Conservation (phyloP, 2,113 vertebrate genomes). For the Mormoops blainvillei region DNA sequence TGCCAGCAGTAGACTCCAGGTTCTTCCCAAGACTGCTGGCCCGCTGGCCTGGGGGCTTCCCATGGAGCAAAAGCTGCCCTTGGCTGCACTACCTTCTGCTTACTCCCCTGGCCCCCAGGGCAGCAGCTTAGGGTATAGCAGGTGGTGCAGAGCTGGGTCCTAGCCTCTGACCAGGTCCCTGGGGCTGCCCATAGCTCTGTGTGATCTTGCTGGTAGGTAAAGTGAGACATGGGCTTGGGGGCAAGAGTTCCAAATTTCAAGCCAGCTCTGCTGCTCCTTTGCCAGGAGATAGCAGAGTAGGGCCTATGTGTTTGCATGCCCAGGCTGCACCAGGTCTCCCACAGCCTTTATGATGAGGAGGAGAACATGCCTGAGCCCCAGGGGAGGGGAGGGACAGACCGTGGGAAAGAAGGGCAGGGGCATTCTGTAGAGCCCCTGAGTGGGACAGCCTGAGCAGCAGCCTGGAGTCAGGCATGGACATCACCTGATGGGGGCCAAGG, state of each 20-base stretch:
- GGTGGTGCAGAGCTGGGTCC: background rate
- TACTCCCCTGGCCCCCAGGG: background rate
- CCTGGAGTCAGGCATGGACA: background rate
- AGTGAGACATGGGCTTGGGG: background rate
- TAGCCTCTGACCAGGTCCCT: background rate
- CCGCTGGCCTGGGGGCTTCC: slow-evolving; percentile 49
- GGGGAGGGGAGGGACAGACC: background rate
- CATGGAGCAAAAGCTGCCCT: background rate
- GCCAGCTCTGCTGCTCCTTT: background rate
- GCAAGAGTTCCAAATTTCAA: background rate
- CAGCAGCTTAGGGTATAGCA: background rate
- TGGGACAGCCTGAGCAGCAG: background rate
- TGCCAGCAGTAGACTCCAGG: slow-evolving; percentile 60
- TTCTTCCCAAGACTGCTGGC: slow-evolving; percentile 48
- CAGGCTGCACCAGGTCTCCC: background rate
- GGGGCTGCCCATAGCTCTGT: background rate
- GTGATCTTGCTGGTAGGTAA: slow-evolving; percentile 6
- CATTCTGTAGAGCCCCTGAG: background rate
- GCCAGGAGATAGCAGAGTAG: background rate
- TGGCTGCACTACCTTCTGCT: background rate
- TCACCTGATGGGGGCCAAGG: background rate
- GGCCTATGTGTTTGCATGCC: background rate
- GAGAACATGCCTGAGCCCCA: background rate
- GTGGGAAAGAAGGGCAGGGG: background rate
- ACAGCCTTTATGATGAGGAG: background rate